These are phyloP conservation scores for Marronus borbonicus DNA, from an alignment of 2,888 invertebrate species.

Conservation along the genomic window DNA sequence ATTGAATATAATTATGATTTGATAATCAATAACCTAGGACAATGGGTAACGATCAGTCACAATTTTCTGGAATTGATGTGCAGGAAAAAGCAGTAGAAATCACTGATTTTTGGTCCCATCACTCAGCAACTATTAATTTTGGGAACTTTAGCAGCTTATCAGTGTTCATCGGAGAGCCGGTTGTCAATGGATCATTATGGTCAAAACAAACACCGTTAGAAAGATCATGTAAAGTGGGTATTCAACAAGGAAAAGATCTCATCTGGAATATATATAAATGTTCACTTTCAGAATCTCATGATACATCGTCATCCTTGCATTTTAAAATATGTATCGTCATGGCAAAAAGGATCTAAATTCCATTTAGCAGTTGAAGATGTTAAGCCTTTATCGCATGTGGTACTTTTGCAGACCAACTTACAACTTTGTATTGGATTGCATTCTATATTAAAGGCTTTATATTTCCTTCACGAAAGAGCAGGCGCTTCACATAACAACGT, in stretches of 20 bases:
- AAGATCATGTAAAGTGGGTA: slow-evolving; percentile 81
- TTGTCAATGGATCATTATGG: slow-evolving; percentile 79
- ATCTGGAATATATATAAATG: slow-evolving; percentile 48
- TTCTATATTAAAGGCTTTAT: slow-evolving; percentile 84
- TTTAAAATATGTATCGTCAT: slow-evolving; percentile 85
- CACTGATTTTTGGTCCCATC: slow-evolving; percentile 86
- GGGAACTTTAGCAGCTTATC: slow-evolving; percentile 78
- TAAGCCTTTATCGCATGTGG: slow-evolving; percentile 79
- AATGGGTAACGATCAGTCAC: slow-evolving; percentile 87
- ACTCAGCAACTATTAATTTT: slow-evolving; percentile 76
- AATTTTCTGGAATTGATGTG: slow-evolving; percentile 81
- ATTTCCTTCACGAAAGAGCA: slow-evolving; percentile 89
- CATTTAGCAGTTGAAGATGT: slow-evolving; percentile 89
- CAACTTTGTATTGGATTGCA: slow-evolving; percentile 90
- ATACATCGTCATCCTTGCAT: slow-evolving; percentile 91
- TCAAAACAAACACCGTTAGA: slow-evolving; percentile 79
- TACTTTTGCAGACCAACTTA: slow-evolving; percentile 79
- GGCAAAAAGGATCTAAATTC: slow-evolving; percentile 83
- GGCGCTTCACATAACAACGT: slow-evolving; percentile 88
- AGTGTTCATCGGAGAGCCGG: slow-evolving; percentile 82
- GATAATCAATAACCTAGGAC: not conserved
- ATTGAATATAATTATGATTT: slow-evolving; percentile 15
- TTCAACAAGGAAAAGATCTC: not conserved
- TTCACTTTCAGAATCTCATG: slow-evolving; percentile 82
- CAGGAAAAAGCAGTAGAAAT: slow-evolving; percentile 84